Evolutionary conservation across 2,888 invertebrate genomes (phyloP).

Genomic region (Melieria omissa): DNA sequence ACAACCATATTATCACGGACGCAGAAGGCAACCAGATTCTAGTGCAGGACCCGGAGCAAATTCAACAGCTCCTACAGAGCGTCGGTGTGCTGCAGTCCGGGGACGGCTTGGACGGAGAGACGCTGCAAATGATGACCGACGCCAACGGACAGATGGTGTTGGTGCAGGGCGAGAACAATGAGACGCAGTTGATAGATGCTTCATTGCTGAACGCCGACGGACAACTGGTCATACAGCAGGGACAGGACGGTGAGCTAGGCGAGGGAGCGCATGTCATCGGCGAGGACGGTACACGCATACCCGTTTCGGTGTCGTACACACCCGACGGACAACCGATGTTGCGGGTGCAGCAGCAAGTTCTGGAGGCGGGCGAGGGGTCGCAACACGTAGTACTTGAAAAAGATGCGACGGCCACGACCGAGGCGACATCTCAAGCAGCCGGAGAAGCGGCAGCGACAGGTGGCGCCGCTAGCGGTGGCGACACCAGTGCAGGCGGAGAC

Average conservation of each 20-base stretch:
- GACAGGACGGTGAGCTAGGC: conserved; percentile 62
- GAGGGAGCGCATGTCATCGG: conserved; percentile 66
- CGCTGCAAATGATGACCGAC: conserved; percentile 67
- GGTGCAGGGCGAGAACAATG: conserved; percentile 66
- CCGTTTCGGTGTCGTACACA: conserved; percentile 66
- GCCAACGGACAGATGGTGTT: conserved; percentile 67
- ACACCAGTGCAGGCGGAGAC: conserved; percentile 50
- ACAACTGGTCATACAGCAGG: conserved; percentile 66
- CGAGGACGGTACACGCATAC: conserved; percentile 66
- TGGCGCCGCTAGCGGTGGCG: conserved; percentile 45
- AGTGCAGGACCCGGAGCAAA: conserved; percentile 67
- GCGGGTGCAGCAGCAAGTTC: conserved; percentile 63
- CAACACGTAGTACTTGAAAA: conserved; percentile 50
- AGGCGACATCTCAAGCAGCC: conserved; percentile 40
- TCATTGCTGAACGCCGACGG: conserved; percentile 66
- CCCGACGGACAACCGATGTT: conserved; percentile 65
- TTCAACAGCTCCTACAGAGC: conserved; percentile 66
- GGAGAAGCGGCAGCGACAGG: conserved; percentile 47
- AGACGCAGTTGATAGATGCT: conserved; percentile 66
- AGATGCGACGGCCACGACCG: conserved; percentile 45
- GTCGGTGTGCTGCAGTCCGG: conserved; percentile 66
- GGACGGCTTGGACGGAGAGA: conserved; percentile 66
- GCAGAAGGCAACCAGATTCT: conserved; percentile 67
- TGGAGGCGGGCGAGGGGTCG: conserved; percentile 47
- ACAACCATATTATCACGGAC: conserved; percentile 67